These are phyloP conservation scores for Leptopterna dolabrata DNA, from an alignment of 2,888 invertebrate genomes.

Conservation along the genomic window DNA sequence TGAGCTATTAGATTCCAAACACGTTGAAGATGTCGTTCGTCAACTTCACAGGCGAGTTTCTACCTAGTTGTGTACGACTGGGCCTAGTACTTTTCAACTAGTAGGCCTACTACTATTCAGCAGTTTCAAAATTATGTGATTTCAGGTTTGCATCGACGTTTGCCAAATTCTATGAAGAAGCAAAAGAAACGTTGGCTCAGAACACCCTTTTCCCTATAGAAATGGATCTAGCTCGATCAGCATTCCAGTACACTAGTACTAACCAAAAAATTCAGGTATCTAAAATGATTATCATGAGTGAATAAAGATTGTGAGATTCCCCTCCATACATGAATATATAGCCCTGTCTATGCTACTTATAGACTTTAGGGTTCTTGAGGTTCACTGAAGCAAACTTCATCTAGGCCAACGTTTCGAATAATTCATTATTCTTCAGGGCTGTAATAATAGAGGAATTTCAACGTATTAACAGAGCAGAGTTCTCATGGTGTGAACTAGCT, in stretches of 20 bases:
- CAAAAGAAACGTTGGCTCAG: conserved; percentile 80
- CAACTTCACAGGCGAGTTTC: conserved; percentile 75
- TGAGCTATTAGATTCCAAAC: conserved; percentile 97
- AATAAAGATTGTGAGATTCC: too few relatives aligned
- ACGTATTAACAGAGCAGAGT: too few relatives aligned
- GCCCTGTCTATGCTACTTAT: too few relatives aligned
- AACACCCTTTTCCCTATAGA: conserved; percentile 93
- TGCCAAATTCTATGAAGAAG: conserved; percentile 79
- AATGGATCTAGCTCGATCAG: conserved; percentile 91
- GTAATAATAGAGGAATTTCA: too few relatives aligned
- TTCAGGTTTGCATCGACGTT: conserved; percentile 68
- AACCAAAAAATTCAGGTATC: conserved; percentile 45
- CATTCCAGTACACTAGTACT: conserved; percentile 85
- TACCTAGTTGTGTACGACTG: background rate
- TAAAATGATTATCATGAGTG: background rate
- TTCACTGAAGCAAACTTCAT: too few relatives aligned
- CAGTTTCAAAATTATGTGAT: background rate
- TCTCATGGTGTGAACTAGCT: too few relatives aligned
- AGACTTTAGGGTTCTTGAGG: too few relatives aligned
- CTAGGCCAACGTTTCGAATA: too few relatives aligned
- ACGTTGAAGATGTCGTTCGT: conserved; percentile 93
- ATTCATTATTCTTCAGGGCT: too few relatives aligned
- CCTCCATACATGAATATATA: too few relatives aligned
- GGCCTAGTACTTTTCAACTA: background rate
- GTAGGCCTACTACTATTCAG: background rate